phyloP scores from a whole-genome alignment of 2,888 invertebrate species.

The Zhengitettix transpicula region DNA sequence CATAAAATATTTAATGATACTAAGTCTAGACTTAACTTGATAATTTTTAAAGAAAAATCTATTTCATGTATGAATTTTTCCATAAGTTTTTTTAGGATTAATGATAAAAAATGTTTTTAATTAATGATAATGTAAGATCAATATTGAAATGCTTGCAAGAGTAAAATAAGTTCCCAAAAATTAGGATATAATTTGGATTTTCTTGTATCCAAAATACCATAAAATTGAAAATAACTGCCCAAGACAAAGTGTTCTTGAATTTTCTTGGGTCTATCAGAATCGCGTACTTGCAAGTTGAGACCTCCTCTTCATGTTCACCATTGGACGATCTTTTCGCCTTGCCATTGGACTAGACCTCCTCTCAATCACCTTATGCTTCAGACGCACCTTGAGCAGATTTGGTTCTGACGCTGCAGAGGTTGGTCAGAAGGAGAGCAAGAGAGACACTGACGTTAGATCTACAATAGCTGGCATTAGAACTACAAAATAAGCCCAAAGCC shows the following conservation, averaged over 20 bases:
- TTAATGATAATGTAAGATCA: too few species aligned
- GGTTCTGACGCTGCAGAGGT: conserved; percentile 74
- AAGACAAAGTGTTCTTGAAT: background rate
- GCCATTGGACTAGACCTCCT: conserved; percentile 81
- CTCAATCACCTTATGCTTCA: conserved; percentile 90
- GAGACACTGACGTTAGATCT: conserved; percentile 7
- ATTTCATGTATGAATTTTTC: too few species aligned
- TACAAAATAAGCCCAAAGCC: background rate
- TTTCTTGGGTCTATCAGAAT: background rate
- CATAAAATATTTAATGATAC: too few species aligned
- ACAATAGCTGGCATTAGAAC: background rate
- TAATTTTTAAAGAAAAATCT: too few species aligned
- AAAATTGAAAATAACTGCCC: background rate
- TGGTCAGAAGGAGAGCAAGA: conserved; percentile 6
- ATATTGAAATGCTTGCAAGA: too few species aligned
- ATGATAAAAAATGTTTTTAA: too few species aligned
- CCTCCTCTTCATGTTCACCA: conserved; percentile 59
- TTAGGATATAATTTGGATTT: background rate
- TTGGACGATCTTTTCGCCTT: conserved; percentile 58
- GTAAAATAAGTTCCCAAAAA: background rate
- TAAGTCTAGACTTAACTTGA: too few species aligned
- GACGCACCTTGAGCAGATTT: conserved; percentile 83
- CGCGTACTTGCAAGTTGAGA: conserved; percentile 40
- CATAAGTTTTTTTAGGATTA: too few species aligned
- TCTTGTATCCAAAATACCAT: background rate